phyloP scores from a whole-genome alignment of 2,888 invertebrate species.

The Andrena hattorfiana region DNA sequence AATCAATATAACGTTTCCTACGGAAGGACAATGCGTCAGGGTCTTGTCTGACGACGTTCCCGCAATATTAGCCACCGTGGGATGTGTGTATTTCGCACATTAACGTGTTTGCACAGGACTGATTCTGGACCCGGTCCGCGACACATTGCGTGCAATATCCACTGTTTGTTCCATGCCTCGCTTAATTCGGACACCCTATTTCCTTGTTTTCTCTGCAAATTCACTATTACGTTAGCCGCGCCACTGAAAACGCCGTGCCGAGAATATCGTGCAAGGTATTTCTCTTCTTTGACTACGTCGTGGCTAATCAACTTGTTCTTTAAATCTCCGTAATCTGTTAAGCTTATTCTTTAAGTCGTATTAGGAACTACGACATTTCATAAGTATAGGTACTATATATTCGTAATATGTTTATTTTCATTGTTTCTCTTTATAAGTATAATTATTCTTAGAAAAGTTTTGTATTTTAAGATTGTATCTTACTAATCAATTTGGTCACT shows the following conservation, averaged over 20 bases:
- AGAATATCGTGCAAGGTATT: slow-evolving; percentile 6
- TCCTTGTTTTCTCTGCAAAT: slow-evolving; percentile 78
- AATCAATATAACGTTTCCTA: slow-evolving; percentile 62
- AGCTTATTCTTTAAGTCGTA: too few species aligned
- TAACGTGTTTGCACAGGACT: slow-evolving; percentile 82
- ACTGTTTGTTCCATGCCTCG: slow-evolving; percentile 80
- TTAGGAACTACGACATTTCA: not conserved
- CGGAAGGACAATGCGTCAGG: slow-evolving; percentile 63
- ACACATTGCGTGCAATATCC: slow-evolving; percentile 83
- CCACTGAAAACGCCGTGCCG: slow-evolving; percentile 15
- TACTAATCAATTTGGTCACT: too few species aligned
- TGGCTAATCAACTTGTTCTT: not conserved
- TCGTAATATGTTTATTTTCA: not conserved
- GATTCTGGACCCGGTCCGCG: slow-evolving; percentile 72
- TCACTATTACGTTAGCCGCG: slow-evolving; percentile 67
- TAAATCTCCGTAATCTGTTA: not conserved
- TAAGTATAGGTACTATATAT: not conserved
- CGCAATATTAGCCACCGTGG: slow-evolving; percentile 76
- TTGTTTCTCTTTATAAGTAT: too few species aligned
- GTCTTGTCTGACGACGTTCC: slow-evolving; percentile 62
- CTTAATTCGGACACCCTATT: slow-evolving; percentile 76
- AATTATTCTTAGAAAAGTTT: too few species aligned
- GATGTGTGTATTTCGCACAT: slow-evolving; percentile 84
- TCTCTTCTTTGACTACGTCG: not conserved
- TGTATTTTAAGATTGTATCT: too few species aligned